A percentile compares a stretch with the other conserved stretches of the same genome.
phyloP scores from a whole-genome alignment of 2,888 invertebrate genomes.

The Nemapogon koenigi region DNA sequence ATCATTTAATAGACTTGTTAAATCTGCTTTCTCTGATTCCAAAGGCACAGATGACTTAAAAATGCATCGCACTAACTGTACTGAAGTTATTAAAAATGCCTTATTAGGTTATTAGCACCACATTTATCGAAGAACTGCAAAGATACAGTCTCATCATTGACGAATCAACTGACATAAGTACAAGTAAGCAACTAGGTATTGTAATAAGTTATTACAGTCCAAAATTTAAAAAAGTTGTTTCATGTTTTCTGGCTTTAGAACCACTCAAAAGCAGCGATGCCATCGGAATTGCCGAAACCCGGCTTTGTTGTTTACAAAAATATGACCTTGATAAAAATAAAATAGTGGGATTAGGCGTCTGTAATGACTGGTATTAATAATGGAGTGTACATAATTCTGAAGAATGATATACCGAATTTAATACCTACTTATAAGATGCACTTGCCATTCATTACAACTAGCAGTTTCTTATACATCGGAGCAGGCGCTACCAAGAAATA shows the following conservation, averaged over 20 bases:
- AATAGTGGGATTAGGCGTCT: constrained; percentile 22
- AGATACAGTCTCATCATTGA: constrained; percentile 16
- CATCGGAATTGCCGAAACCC: constrained; percentile 14
- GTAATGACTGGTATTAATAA: constrained; percentile 20
- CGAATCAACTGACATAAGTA: constrained; percentile 18
- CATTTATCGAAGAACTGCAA: constrained; percentile 14
- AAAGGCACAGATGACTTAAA: constrained; percentile 9
- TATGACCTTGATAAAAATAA: constrained; percentile 16
- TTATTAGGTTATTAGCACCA: constrained; percentile 14
- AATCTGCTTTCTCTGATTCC: no score
- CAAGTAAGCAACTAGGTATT: constrained; percentile 13
- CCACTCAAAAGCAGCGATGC: constrained; percentile 17
- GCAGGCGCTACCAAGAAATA: constrained; percentile 7
- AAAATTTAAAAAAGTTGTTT: constrained; percentile 12
- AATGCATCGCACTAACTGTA: constrained; percentile 17
- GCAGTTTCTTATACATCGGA: constrained; percentile 10
- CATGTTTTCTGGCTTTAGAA: constrained; percentile 14
- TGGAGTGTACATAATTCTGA: constrained; percentile 9
- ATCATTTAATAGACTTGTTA: no score
- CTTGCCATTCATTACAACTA: constrained; percentile 11
- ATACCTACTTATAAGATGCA: constrained; percentile 8
- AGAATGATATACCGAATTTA: constrained; percentile 5
- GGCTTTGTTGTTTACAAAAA: constrained; percentile 15
- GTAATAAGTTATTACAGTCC: constrained; percentile 17
- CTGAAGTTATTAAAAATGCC: constrained; percentile 16